phyloP scores from a whole-genome alignment of 2,797 vertebrate species.

The Acanthornis magna region DNA sequence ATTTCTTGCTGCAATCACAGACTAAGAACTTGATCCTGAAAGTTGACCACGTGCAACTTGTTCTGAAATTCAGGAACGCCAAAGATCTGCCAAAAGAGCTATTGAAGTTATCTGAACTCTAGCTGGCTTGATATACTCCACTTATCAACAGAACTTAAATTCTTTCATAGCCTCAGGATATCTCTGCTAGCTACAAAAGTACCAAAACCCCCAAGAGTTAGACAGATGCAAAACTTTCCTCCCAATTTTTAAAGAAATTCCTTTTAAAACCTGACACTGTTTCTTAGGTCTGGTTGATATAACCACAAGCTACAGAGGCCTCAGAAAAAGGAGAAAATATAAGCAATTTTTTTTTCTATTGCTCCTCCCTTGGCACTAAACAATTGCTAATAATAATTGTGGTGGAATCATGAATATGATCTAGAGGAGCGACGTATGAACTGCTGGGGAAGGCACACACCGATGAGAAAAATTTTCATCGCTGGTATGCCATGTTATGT shows the following conservation, averaged over 20 bases:
- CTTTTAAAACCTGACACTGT: background rate
- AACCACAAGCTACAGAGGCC: background rate
- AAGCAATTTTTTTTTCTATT: background rate
- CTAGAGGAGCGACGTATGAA: background rate
- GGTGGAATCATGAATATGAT: background rate
- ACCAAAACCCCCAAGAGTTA: background rate
- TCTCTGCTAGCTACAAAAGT: background rate
- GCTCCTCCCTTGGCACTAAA: background rate
- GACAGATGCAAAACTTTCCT: background rate
- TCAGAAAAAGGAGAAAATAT: background rate
- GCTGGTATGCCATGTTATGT: background rate
- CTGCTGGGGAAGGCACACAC: background rate
- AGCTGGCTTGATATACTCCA: background rate
- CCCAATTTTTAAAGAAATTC: background rate
- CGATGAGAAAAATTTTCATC: background rate
- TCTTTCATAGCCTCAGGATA: background rate
- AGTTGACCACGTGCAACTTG: background rate
- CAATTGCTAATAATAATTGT: background rate
- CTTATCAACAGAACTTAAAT: background rate
- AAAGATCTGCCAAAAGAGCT: background rate
- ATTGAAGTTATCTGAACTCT: background rate
- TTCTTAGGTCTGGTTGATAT: background rate
- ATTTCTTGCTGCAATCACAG: conserved; percentile 8
- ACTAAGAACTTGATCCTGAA: background rate
- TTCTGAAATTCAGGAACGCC: background rate